Conservation (phyloP, 2,888 invertebrate genomes). For the Nephrotoma appendiculata region DNA sequence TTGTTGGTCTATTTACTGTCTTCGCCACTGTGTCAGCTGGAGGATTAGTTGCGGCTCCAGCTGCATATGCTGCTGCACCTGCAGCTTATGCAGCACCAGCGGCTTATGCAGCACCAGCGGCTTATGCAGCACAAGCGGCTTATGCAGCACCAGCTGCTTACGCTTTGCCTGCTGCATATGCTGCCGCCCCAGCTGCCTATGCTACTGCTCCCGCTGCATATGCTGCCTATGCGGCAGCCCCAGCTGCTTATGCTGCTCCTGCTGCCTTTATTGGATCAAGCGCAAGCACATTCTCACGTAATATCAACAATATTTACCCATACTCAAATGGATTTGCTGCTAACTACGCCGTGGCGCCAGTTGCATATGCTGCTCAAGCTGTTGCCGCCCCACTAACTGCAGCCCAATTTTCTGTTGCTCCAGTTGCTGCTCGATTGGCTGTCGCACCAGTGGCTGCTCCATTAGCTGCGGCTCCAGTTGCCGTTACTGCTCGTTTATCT, state of each 20-base stretch:
- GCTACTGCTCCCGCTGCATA: not conserved
- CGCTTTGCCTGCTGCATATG: not conserved
- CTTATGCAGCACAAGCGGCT: conserved; percentile 32
- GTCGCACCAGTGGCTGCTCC: not conserved
- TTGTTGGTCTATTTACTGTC: not conserved
- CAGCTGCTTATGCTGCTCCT: not conserved
- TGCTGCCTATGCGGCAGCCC: not conserved
- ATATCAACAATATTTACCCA: not conserved
- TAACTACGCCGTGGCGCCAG: not conserved
- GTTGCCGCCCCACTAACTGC: not conserved
- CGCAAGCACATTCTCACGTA: not conserved
- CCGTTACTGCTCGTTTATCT: not conserved
- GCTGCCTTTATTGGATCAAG: not conserved
- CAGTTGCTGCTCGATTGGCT: not conserved
- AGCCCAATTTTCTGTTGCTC: not conserved
- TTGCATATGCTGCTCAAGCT: not conserved
- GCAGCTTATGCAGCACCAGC: conserved; percentile 17
- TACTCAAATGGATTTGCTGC: not conserved
- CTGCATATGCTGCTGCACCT: conserved; percentile 15
- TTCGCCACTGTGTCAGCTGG: conserved; percentile 18
- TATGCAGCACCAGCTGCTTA: conserved; percentile 14
- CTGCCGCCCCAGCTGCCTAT: not conserved
- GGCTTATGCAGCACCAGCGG: conserved; percentile 21
- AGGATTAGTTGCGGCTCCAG: conserved; percentile 37
- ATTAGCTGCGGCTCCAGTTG: not conserved